Base-by-base conservation (phyloP, 2,888 invertebrate genomes). In the Corythucha ciliata region DNA sequence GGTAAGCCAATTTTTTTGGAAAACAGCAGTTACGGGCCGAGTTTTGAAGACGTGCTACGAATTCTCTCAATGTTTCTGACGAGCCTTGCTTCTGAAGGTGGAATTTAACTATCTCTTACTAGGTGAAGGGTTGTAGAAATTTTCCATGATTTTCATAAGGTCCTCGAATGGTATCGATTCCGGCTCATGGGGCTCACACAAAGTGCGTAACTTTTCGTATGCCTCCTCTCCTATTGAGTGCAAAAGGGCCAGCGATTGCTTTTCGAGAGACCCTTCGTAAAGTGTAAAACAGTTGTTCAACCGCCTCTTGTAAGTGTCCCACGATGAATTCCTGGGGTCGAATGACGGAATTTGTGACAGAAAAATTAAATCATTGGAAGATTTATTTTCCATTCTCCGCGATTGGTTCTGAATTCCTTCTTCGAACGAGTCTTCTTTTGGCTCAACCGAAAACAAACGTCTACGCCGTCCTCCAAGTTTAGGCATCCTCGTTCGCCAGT, bases 151-250 rank as follows among this genome's bases (percentile, higher is more conserved):
- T 44, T 6, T 8, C n/a, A 29, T 16, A 2, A 44, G 12, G 10
- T 44, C 44, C 7, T 44, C 44, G n/a, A 44, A 44, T 14, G 44
- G 10, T 22, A 27, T 27, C 10, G 12, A 16, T 16, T 44, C 44
- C 4, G 44, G 44, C 10, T 44, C 44, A 22, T 22, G 10, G n/a
- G 44, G 44, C 14, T 44, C 44, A 21, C 44, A 44, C 3, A 44
- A 21, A 44, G 26, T 21, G 29, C 44, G 29, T 21, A 44, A 14
- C 10, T 29, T 26, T 22, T 44, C 29, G 27, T 44, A 44, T 18
- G 44, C 44, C 12, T 44, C 27, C 27, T 44, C 44, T 3, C 44
- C 44, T 12, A 44, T 44, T 16, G 44, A 26, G 14, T 44, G 27
- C 4, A 44, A 25, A 14, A 44, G 14, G 29, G 26, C 26, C 44